These are phyloP conservation scores for Horisme vitalbata DNA, from an alignment of 2,888 invertebrate species.

Conservation along the genomic window DNA sequence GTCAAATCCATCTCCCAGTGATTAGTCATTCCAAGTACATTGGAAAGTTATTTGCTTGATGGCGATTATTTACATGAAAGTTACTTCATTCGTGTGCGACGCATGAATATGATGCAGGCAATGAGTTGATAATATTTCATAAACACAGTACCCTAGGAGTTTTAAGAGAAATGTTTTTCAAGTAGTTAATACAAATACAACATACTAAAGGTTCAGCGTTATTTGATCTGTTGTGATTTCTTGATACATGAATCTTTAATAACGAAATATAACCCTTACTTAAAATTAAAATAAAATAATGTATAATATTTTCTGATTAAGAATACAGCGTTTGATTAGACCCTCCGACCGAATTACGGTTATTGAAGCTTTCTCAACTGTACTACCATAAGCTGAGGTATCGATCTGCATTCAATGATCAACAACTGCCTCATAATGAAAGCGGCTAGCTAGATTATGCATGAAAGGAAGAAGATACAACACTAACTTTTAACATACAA, in stretches of 20 bases:
- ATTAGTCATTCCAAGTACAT: constrained; percentile 74
- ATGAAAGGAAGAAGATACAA: constrained; percentile 66
- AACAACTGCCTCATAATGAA: constrained; percentile 59
- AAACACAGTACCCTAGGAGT: not conserved
- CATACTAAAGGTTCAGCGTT: not conserved
- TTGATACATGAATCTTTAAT: no score
- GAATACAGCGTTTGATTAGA: constrained; percentile 38
- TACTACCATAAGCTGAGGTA: constrained; percentile 56
- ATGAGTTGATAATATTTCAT: constrained; percentile 39
- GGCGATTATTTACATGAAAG: constrained; percentile 56
- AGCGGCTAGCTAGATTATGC: constrained; percentile 73
- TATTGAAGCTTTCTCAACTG: constrained; percentile 53
- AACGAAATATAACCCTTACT: no score
- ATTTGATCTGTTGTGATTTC: not conserved
- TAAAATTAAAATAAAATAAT: no score
- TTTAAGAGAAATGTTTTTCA: not conserved
- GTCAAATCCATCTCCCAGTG: constrained; percentile 73
- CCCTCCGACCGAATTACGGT: constrained; percentile 47
- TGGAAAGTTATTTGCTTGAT: constrained; percentile 75
- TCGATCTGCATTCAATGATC: constrained; percentile 57
- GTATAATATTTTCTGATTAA: constrained; percentile 11
- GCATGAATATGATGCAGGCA: constrained; percentile 64
- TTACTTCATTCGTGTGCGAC: constrained; percentile 47
- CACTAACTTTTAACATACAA: constrained; percentile 67
- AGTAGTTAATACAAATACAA: constrained; percentile 12